Base-by-base conservation (phyloP, 1,140 invertebrate genomes). In the Rhynchophorus ferrugineus region DNA sequence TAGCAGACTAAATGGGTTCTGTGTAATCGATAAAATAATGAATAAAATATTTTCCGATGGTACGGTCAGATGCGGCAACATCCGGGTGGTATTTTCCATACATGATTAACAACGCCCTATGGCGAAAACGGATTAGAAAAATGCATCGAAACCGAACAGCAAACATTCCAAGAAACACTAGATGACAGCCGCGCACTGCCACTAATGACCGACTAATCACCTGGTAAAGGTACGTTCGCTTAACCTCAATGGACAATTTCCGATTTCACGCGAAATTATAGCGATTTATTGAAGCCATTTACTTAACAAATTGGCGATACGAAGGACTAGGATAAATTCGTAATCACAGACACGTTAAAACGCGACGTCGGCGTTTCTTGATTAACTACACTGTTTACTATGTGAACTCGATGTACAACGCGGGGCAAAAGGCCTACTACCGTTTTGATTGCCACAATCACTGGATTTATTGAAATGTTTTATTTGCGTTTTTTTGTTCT, bases 231-330 rank as follows among this genome's bases (percentile, higher is more conserved):
- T 34, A 8, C n/a, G 7, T n/a, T 14, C 37, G 38, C 34, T 34
- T 47, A 19, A 47, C 45, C 36, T 49, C 29, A 42, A 49, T 49
- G 9, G 41, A 11, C 34, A 43, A 51, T 51, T 51, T 51, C 41
- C 41, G 49, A 44, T 51, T 51, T 44, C 49, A 51, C 41, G 49
- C 49, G 42, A 51, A 51, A 51, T 51, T 44, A 51, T 41, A 42
- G 20, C 41, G 49, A 51, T 51, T 51, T 51, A 33, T 33, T 22
- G 20, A 34, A 51, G 41, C 44, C 16, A 44, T 51, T 51, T 51
- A 21, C 39, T 44, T 51, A 51, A 51, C 44, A 51, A 51, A 51
- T 51, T 51, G 38, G 11, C 17, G 16, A 35, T 9, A 13, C 21
- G 35, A 37, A 21, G 38, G 38, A 20, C 38, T 44, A 44, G 43